These are phyloP conservation scores for Salticus scenicus DNA, from an alignment of 2,888 invertebrate species.

Conservation along the genomic window DNA sequence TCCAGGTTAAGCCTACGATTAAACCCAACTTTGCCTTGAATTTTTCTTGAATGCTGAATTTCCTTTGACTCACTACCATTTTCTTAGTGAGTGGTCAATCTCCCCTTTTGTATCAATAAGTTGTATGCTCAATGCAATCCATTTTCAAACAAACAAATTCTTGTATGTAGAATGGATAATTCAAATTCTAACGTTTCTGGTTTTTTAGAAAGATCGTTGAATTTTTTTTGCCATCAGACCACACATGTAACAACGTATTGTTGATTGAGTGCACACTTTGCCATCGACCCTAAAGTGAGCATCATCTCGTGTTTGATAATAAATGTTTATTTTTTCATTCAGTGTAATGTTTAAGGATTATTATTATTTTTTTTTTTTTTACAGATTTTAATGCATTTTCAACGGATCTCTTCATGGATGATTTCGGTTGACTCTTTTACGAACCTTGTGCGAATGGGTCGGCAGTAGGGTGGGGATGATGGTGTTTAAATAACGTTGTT, in stretches of 20 bases:
- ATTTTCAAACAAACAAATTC: conserved; percentile 30
- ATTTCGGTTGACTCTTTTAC: conserved; percentile 29
- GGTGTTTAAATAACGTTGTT: background rate
- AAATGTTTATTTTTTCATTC: background rate
- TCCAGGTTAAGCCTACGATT: conserved; percentile 28
- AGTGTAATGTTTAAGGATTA: background rate
- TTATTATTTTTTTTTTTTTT: no score
- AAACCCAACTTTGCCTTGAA: conserved; percentile 34
- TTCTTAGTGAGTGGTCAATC: background rate
- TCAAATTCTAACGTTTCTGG: no score
- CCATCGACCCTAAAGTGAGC: conserved; percentile 39
- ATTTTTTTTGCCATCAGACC: background rate
- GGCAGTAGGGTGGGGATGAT: conserved; percentile 20
- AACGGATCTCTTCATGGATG: conserved; percentile 20
- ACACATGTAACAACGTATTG: conserved; percentile 48
- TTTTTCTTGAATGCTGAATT: conserved; percentile 15
- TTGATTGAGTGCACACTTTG: conserved; percentile 30
- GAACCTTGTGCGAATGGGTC: conserved; percentile 39
- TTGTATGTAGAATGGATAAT: background rate
- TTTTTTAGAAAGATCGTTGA: background rate
- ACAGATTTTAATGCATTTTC: background rate
- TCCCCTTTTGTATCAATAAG: conserved; percentile 30
- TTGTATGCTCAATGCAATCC: conserved; percentile 26
- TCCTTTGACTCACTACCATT: background rate
- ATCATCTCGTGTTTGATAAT: conserved; percentile 8